These are phyloP conservation scores for Pemphigus obesinymphae DNA, from an alignment of 1,140 invertebrate genomes.

Conservation along the genomic window DNA sequence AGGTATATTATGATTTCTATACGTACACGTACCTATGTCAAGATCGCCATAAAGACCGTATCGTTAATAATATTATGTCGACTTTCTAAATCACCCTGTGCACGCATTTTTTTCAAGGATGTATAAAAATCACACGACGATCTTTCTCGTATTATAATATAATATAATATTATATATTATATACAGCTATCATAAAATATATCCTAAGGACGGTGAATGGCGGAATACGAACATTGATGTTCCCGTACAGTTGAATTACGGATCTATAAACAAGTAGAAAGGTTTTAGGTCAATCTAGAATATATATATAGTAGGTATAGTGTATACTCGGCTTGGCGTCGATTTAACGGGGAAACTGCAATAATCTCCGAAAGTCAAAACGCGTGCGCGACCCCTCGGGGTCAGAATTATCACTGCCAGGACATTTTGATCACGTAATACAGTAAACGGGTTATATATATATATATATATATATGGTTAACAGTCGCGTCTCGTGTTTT, in stretches of 20 bases:
- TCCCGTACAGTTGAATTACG: not conserved
- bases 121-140: not conserved
- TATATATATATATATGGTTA: too few relatives aligned
- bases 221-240: not conserved
- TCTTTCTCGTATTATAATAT: too few relatives aligned
- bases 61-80: not conserved
- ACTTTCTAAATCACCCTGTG: constrained; percentile 9
- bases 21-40: not conserved
- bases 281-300: constrained; percentile 8
- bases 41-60: not conserved
- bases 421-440: constrained; percentile 26
- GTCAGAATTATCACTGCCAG: not conserved
- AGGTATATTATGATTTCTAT: constrained; percentile 11
- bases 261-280: not conserved
- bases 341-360: not conserved
- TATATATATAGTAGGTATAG: too few relatives aligned
- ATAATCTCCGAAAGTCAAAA: not conserved
- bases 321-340: not conserved
- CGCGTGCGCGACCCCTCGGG: not conserved
- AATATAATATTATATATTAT: not conserved
- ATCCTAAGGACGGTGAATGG: not conserved
- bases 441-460: not conserved
- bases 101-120: not conserved
- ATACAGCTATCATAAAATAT: not conserved
- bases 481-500: not conserved